Conservation (phyloP, 1,140 invertebrate species). For the Hermetia illucens region DNA sequence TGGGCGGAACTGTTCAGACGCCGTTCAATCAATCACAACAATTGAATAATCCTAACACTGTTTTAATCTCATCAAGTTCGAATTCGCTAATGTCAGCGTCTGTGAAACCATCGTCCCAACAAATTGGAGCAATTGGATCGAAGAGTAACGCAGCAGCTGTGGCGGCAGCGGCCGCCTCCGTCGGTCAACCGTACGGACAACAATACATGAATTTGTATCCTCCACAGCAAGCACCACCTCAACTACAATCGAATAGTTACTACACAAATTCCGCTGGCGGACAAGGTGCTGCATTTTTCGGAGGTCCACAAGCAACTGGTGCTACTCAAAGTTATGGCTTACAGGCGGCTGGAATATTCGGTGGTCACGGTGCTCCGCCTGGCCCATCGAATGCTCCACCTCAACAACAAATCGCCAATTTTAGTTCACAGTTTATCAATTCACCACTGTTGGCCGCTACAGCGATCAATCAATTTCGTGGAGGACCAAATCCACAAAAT, state of each 20-base stretch:
- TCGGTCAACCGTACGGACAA: conserved; percentile 27
- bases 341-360: conserved; percentile 29
- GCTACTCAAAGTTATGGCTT: conserved; percentile 37
- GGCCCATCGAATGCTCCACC: conserved; percentile 15
- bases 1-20: conserved; percentile 48
- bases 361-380: conserved; percentile 13
- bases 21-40: conserved; percentile 63
- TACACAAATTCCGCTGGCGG: conserved; percentile 39
- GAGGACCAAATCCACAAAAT: conserved; percentile 32
- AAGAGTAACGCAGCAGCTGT: conserved; percentile 39
- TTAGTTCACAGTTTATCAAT: conserved; percentile 30
- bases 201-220: conserved; percentile 29
- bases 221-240: conserved; percentile 33
- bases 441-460: conserved; percentile 26
- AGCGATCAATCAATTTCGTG: conserved; percentile 25
- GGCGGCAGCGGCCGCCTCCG: conserved; percentile 34
- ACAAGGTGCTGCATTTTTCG: conserved; percentile 28
- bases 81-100: conserved; percentile 82
- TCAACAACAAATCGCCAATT: conserved; percentile 29
- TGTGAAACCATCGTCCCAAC: conserved; percentile 71
- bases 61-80: conserved; percentile 66
- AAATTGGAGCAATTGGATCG: conserved; percentile 66
- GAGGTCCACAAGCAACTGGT: conserved; percentile 29
- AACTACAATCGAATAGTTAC: conserved; percentile 43
- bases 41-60: conserved; percentile 69